Conservation (phyloP, 2,113 vertebrate species). For the Saguinus midas region DNA sequence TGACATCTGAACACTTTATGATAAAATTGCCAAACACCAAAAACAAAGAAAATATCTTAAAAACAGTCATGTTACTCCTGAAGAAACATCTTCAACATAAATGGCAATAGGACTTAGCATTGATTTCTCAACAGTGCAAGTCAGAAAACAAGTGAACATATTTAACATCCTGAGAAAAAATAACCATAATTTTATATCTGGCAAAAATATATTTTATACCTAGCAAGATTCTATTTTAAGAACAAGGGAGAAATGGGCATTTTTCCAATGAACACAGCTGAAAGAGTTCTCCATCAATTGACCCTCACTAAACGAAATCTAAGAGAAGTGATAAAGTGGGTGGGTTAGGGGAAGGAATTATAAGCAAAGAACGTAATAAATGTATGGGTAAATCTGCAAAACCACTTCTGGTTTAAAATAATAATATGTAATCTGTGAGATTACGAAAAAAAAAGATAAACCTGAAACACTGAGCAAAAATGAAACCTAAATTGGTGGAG, state of each 20-base stretch:
- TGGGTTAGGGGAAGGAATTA: not conserved
- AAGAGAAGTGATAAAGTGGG: not conserved
- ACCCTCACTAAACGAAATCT: not conserved
- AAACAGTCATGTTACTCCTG: not conserved
- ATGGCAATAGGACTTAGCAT: not conserved
- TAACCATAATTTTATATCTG: not conserved
- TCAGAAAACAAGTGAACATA: not conserved
- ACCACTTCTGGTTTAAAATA: not conserved
- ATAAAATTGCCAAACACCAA: not conserved
- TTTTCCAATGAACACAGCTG: not conserved
- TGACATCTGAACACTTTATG: not conserved
- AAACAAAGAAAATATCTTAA: not conserved
- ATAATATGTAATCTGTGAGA: not conserved
- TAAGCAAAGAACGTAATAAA: not conserved
- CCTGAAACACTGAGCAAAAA: not conserved
- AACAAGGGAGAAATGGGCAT: not conserved
- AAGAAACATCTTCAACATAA: not conserved
- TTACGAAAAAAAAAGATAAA: not conserved
- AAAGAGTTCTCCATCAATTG: not conserved
- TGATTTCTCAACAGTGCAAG: not conserved
- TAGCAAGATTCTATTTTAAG: constrained; percentile 10
- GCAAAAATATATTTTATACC: constrained; percentile 13
- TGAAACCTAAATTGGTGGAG: not conserved
- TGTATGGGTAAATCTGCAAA: not conserved
- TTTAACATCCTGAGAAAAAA: not conserved